These are phyloP conservation scores for Rhabdornis inornatus DNA, from an alignment of 2,113 vertebrate species.

Conservation along the genomic window DNA sequence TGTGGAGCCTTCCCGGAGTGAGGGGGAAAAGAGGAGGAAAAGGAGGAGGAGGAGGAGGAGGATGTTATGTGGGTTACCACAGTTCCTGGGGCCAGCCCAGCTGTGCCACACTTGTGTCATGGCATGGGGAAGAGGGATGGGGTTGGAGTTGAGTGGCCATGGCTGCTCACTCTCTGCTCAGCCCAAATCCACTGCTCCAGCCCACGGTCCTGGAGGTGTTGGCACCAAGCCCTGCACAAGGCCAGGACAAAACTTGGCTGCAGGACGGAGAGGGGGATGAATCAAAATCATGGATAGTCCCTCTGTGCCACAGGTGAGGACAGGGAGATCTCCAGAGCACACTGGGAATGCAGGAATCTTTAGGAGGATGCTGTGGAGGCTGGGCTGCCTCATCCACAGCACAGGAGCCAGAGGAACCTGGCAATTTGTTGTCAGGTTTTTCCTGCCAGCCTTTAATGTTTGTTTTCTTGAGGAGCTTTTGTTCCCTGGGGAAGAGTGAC, in stretches of 20 bases:
- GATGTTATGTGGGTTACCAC: not conserved
- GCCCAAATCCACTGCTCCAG: not conserved
- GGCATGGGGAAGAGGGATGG: not conserved
- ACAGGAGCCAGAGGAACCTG: not conserved
- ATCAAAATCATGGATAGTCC: fast-evolving
- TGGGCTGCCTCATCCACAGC: not conserved
- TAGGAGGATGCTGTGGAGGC: not conserved
- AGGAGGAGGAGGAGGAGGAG: not conserved
- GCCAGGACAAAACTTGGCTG: not conserved
- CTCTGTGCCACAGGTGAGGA: not conserved
- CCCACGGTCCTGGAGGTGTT: fast-evolving
- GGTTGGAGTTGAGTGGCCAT: not conserved
- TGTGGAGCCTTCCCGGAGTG: not conserved
- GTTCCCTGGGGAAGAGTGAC: not conserved
- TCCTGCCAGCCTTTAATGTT: not conserved
- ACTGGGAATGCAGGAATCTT: not conserved
- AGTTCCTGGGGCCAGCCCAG: not conserved
- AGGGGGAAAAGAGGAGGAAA: not conserved
- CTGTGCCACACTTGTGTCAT: not conserved
- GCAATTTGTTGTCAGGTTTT: not conserved
- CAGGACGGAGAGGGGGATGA: not conserved
- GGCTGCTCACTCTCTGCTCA: not conserved
- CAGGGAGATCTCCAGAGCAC: not conserved
- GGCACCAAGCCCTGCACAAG: not conserved
- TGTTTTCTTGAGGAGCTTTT: not conserved